Evolutionary conservation across 2,888 invertebrate genomes (phyloP).

Genomic region (Rhopalosiphum nymphaeae): DNA sequence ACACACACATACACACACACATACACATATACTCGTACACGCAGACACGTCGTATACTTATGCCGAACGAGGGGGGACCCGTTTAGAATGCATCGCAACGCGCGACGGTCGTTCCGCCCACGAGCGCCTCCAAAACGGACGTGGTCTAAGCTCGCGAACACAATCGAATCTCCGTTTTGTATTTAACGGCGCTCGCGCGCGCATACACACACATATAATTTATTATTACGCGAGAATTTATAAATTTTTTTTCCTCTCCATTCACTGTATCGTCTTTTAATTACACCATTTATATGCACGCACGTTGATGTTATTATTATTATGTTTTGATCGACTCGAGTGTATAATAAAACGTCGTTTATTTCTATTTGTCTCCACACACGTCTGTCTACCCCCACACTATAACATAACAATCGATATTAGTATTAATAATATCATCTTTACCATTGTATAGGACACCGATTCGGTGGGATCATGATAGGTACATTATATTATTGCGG

Average conservation of each 20-base stretch:
- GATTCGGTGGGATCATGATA: neutral
- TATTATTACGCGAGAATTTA: neutral
- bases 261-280: neutral
- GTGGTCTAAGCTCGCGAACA: slow-evolving; percentile 56
- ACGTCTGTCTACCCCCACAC: neutral
- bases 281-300: neutral
- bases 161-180: slow-evolving; percentile 59
- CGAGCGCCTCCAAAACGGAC: slow-evolving; percentile 63
- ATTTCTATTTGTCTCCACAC: neutral
- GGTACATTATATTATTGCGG: neutral
- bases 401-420: neutral
- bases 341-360: neutral
- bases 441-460: neutral
- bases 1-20: slow-evolving; percentile 17
- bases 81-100: slow-evolving; percentile 41
- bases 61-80: neutral
- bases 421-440: neutral
- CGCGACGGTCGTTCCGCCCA: slow-evolving; percentile 51
- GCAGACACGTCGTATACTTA: neutral
- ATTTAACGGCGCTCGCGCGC: neutral
- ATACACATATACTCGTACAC: neutral
- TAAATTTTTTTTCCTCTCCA: neutral
- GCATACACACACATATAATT: neutral
- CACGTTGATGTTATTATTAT: neutral
- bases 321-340: neutral